Conservation (phyloP, 2,113 vertebrate species). For the Tragelaphus strepsiceros region DNA sequence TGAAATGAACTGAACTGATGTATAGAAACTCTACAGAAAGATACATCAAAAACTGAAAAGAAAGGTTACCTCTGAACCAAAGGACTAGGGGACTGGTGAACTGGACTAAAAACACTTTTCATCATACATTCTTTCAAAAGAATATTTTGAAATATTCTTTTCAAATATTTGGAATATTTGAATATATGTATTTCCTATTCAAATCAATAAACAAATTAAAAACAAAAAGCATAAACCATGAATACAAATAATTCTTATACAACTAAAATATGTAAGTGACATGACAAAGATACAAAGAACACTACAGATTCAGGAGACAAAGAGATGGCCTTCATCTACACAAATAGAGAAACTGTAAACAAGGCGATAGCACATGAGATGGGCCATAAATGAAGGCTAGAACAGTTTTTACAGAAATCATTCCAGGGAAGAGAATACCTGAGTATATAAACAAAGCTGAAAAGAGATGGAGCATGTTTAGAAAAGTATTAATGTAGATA, state of each 20-base stretch:
- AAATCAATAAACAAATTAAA: neutral
- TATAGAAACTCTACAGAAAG: neutral
- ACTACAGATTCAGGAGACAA: neutral
- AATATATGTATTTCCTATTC: neutral
- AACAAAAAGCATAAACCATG: slow-evolving; percentile 25
- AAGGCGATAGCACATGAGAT: neutral
- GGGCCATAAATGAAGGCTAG: neutral
- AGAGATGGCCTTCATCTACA: neutral
- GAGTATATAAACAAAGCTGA: neutral
- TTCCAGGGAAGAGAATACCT: neutral
- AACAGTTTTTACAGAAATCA: neutral
- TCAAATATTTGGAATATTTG: neutral
- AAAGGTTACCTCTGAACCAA: neutral
- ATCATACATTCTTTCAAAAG: neutral
- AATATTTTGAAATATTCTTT: neutral
- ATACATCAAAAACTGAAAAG: neutral
- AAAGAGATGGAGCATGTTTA: neutral
- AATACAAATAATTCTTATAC: neutral
- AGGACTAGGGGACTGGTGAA: neutral
- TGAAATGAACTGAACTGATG: neutral
- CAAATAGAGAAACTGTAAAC: neutral
- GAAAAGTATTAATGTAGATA: neutral
- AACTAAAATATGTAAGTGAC: neutral
- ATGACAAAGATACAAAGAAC: neutral
- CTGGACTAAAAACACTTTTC: neutral